These are phyloP conservation scores for Ochlodes sylvanus DNA, from an alignment of 2,888 invertebrate genomes.

Conservation along the genomic window DNA sequence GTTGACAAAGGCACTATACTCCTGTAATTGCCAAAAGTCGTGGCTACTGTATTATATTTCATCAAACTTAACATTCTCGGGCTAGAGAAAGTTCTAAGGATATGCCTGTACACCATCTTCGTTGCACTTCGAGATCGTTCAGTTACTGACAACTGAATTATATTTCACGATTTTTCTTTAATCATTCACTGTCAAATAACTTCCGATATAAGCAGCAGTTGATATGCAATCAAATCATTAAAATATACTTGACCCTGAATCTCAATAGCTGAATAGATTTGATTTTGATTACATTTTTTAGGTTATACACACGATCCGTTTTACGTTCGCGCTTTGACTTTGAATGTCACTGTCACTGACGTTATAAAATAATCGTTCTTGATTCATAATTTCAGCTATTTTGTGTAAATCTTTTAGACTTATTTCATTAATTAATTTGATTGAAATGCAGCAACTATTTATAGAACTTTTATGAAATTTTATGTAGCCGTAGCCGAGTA, in stretches of 20 bases:
- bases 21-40: slow-evolving; percentile 64
- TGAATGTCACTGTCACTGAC: slow-evolving; percentile 4
- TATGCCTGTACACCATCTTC: slow-evolving; percentile 66
- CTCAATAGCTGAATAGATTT: background rate
- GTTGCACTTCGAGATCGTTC: background rate
- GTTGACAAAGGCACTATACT: slow-evolving; percentile 68
- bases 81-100: slow-evolving; percentile 63
- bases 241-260: slow-evolving; percentile 21
- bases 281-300: background rate
- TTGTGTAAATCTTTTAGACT: too few species aligned
- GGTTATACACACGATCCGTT: slow-evolving; percentile 28
- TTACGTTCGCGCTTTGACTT: slow-evolving; percentile 11
- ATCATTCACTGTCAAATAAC: slow-evolving; percentile 38
- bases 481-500: too few species aligned
- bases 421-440: too few species aligned
- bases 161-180: slow-evolving; percentile 7
- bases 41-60: slow-evolving; percentile 56
- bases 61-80: slow-evolving; percentile 57
- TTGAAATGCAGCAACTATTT: too few species aligned
- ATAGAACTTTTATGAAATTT: too few species aligned
- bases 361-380: too few species aligned
- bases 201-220: too few species aligned
- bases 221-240: background rate
- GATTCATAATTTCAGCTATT: too few species aligned
- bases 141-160: too few species aligned